Percentiles rank a stretch among this genome's conserved stretches.
Conservation (phyloP, 2,113 vertebrate species). For the Trematomus loennbergii region DNA sequence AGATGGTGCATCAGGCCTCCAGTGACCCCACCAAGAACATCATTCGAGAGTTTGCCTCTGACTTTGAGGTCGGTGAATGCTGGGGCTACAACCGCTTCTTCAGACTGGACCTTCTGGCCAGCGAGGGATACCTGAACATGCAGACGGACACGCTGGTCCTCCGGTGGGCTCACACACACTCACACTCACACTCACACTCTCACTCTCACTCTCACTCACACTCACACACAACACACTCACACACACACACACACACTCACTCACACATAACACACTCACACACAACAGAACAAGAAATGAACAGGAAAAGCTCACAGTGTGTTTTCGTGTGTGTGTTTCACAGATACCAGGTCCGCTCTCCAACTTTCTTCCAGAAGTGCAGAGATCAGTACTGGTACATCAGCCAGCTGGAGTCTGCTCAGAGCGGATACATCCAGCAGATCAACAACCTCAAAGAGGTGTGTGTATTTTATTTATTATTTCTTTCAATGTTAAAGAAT, state of each 20-base stretch:
- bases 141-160: slow-evolving; percentile 97
- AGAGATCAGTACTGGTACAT: slow-evolving; percentile 99
- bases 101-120: slow-evolving; percentile 95
- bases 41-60: slow-evolving; percentile 96
- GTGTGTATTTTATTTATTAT: slow-evolving; percentile 6
- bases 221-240: background rate
- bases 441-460: slow-evolving; percentile 99
- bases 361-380: slow-evolving; percentile 99
- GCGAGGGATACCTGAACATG: slow-evolving; percentile 96
- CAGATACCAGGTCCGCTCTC: slow-evolving; percentile 98
- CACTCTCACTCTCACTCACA: no score
- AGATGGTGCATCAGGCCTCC: slow-evolving; percentile 99
- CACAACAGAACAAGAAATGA: no score
- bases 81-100: slow-evolving; percentile 99
- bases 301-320: background rate
- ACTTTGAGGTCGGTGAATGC: slow-evolving; percentile 98
- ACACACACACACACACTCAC: background rate
- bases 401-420: slow-evolving; percentile 94
- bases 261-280: no score
- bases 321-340: slow-evolving; percentile 16
- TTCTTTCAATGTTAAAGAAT: no score
- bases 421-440: slow-evolving; percentile 95
- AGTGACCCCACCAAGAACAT: slow-evolving; percentile 98
- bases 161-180: slow-evolving; percentile 83
- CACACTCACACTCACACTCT: background rate